Base-by-base conservation (phyloP, 2,797 vertebrate genomes). In the Siniperca undulata region DNA sequence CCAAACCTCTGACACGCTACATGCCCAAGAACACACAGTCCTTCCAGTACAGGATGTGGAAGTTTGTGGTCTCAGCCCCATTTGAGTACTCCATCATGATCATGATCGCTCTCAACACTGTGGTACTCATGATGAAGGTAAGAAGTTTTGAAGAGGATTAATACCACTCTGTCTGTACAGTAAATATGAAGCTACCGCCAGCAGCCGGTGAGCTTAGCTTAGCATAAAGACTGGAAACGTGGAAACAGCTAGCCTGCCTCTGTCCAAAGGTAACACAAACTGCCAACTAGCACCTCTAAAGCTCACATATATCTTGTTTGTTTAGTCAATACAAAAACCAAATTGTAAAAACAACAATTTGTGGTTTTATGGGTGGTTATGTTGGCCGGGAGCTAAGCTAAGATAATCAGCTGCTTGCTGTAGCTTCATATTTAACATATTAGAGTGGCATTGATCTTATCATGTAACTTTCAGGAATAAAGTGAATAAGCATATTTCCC, bases 41-140 rank as follows among this genome's bases (percentile, higher is more conserved):
- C 0, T 98, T 99, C 92, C 98, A 99, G 95, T 99, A 99, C 93
- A 96, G 96, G 93, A 97, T 99, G 92, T 99, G 98, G 98, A 97
- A 97, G 59, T 99, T 99, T 40, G 98, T 99, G 86, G 98, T 99
- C 53, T 99, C 98, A 0, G 94, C 97, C 7, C 98, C 98, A 3
- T 99, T 99, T 44, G 98, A 99, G 83, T 99, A 99, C 91, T 98
- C 98, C 85, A 99, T 99, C 89, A 98, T 99, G 97, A 97, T 97
- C 88, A 98, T 99, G 98, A 99, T 99, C 1, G 98, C 98, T 4
- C 95, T 99, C 93, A 99, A 99, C 91, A 99, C 98, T 0, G 96
- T 98, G 56, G 98, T 99, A n/a, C 97, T 99, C 67, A 99, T 99
- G 98, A 99, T 99, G 98, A 99, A 99, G 97, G 98, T 99, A 89